Evolutionary conservation across 2,797 vertebrate genomes (phyloP).

Genomic region (Danio jaintianensis): DNA sequence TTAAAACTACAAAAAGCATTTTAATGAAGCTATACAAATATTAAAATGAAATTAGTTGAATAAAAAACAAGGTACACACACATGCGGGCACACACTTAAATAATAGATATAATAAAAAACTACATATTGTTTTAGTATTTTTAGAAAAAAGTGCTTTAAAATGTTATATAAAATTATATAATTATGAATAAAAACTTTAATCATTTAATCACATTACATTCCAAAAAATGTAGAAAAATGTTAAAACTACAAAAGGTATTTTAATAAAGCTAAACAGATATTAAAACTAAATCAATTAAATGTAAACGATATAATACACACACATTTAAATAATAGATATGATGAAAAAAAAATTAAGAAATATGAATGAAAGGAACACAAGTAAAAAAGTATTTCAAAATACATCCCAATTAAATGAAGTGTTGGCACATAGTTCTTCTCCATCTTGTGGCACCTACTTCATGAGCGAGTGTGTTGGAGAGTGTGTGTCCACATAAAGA

Average conservation of each 20-base stretch:
- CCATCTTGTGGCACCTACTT: conserved; percentile 32
- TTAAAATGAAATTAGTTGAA: no score
- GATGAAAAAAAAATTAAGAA: neutral
- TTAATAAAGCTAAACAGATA: neutral
- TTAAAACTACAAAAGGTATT: neutral
- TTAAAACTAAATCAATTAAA: neutral
- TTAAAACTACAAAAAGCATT: no score
- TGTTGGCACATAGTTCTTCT: conserved; percentile 6
- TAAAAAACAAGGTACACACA: no score
- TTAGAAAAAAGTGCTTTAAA: no score
- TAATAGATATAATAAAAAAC: no score
- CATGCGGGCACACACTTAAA: no score
- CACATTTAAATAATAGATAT: neutral
- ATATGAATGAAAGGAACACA: neutral
- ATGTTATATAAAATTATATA: no score
- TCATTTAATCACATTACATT: no score
- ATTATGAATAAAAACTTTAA: no score
- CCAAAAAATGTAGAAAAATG: no score
- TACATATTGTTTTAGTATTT: no score
- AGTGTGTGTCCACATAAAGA: conserved; percentile 44
- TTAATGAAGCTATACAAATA: no score
- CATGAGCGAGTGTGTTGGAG: conserved; percentile 7
- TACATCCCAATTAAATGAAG: neutral
- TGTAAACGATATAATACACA: neutral
- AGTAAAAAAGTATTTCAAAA: neutral